Percentiles rank a stretch among this genome's conserved stretches.
Conservation (phyloP, 2,113 vertebrate genomes). For the Ursus arctos region DNA sequence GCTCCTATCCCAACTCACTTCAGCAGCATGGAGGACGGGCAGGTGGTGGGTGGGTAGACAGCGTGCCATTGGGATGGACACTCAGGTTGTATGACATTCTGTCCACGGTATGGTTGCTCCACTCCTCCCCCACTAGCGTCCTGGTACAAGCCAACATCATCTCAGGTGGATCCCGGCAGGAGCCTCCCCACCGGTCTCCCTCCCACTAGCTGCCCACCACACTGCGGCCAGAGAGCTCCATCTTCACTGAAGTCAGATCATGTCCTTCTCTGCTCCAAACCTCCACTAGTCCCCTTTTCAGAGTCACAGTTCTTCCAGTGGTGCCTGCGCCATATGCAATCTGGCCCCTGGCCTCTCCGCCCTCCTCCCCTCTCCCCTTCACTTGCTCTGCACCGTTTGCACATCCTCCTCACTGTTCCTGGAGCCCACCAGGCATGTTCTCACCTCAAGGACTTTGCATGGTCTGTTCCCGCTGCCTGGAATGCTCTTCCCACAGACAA, state of each 20-base stretch:
- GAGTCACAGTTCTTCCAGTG: background rate
- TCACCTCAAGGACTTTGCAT: background rate
- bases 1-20: background rate
- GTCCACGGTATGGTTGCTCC: background rate
- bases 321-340: fast-evolving
- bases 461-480: background rate
- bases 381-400: background rate
- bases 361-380: fast-evolving
- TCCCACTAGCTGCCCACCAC: fast-evolving
- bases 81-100: fast-evolving
- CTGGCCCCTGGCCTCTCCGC: background rate
- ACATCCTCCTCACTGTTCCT: background rate
- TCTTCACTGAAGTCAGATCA: background rate
- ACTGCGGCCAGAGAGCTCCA: background rate
- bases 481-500: background rate
- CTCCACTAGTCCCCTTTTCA: background rate
- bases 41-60: background rate
- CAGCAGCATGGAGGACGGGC: background rate
- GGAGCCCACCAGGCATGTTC: background rate
- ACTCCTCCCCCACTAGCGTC: background rate
- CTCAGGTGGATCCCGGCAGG: background rate
- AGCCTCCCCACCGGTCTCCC: too few species aligned
- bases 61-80: fast-evolving
- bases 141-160: background rate
- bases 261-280: background rate